Base-by-base conservation (phyloP, 1,140 invertebrate species). In the Formica exsecta region DNA sequence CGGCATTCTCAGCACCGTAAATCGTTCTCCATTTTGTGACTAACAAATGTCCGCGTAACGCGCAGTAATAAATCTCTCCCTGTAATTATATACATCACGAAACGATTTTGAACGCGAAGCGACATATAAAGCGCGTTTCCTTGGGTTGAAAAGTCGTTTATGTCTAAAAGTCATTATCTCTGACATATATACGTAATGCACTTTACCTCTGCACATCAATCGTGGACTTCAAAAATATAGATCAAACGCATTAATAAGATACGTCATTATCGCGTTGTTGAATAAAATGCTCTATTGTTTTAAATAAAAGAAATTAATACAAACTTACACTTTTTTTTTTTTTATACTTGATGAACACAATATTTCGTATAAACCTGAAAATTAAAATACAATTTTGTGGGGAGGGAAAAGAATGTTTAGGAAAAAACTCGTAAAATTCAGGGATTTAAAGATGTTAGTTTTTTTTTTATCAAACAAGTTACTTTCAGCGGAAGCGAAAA, bases 11-110 rank as follows among this genome's bases (percentile, higher is more conserved):
- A 70, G 79, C 57, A 41, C 36, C 41, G 68, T 74, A 83, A 83
- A 74, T 83, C 68, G 79, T 62, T 74, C 54, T 74, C 68, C 54
- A 83, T 83, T 83, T 74, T 83, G 68, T 73, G 79, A 83, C 79
- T 61, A 74, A 74, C 68, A 74, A 83, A 83, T 48, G 79, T 83
- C 68, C 29, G 79, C 68, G 79, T 83, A 73, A 83, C 79, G 54
- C 54, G 54, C 68, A 61, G 68, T 32, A 61, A 83, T 83, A 83
- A 83, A 83, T 83, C 68, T 61, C 38, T 29, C 19, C 68, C 32
- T 74, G 54, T 48, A 83, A 83, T 83, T 83, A 83, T 83, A 25
- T n/a, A 36, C 68, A 83, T 83, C 38, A 48, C 68, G 19, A 41
- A 25, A 83, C 79, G 29, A 83, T 83, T 83, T 73, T 62, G 79